A percentile compares a stretch with the other conserved stretches of the same genome.
Evolutionary conservation across 2,888 invertebrate species (phyloP).

Genomic region (Cataglyphis altisquamis): DNA sequence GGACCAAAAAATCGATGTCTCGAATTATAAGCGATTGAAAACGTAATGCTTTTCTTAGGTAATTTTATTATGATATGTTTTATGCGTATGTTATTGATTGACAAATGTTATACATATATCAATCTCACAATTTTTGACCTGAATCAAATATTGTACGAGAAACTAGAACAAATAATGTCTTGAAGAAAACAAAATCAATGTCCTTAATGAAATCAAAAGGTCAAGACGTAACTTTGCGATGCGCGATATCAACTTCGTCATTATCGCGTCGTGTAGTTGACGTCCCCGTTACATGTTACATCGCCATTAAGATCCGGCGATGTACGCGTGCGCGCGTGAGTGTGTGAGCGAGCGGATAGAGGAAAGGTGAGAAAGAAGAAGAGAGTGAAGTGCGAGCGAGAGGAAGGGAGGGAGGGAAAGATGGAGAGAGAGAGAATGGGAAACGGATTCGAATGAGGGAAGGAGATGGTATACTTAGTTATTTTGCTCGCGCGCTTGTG

Average conservation of each 20-base stretch:
- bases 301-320: constrained; percentile 20
- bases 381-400: neutral
- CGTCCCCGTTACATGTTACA: constrained; percentile 48
- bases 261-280: constrained; percentile 27
- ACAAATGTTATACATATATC: no score
- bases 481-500: constrained; percentile 68
- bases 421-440: neutral
- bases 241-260: constrained; percentile 30
- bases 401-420: neutral
- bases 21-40: neutral
- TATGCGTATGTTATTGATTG: no score
- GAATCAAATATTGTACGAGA: neutral
- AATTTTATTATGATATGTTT: no score
- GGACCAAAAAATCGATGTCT: no score
- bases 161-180: neutral
- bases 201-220: constrained; percentile 17
- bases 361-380: constrained; percentile 23
- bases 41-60: no score
- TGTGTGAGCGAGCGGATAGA: constrained; percentile 46
- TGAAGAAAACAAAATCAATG: neutral
- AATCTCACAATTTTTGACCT: neutral
- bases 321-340: constrained; percentile 24
- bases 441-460: constrained; percentile 36
- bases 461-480: constrained; percentile 76
- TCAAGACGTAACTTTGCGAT: constrained; percentile 2